Evolutionary conservation across 2,797 vertebrate species (phyloP).

Genomic region (Propithecus deckenii): DNA sequence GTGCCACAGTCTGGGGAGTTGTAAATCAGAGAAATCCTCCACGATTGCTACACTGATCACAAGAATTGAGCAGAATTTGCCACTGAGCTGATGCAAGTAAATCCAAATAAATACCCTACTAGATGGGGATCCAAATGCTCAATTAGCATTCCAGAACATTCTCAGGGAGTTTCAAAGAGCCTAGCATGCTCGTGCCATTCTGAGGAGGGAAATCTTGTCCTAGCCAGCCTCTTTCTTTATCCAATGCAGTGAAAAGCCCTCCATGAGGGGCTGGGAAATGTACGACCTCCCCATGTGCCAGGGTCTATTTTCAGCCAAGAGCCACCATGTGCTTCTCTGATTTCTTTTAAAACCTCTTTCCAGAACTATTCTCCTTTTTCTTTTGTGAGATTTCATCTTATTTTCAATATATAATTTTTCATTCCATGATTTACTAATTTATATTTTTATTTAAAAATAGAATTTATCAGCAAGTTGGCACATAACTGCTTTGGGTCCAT

Average conservation of each 20-base stretch:
- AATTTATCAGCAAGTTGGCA: constrained; percentile 69
- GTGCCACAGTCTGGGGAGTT: not conserved
- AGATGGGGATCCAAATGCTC: constrained; percentile 45
- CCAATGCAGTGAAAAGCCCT: constrained; percentile 46
- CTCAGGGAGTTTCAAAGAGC: constrained; percentile 58
- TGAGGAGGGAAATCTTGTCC: constrained; percentile 55
- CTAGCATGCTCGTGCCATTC: constrained; percentile 26
- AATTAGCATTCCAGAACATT: constrained; percentile 70
- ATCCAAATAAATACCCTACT: not conserved
- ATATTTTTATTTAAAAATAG: constrained; percentile 59
- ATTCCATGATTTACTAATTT: constrained; percentile 69
- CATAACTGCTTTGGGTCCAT: constrained; percentile 52
- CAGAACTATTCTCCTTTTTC: constrained; percentile 46
- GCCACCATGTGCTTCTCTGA: not conserved
- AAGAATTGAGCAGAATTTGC: constrained; percentile 27
- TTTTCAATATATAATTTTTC: constrained; percentile 62
- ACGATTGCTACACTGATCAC: not conserved
- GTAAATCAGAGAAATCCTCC: not conserved
- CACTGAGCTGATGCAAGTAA: not conserved
- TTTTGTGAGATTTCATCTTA: constrained; percentile 73
- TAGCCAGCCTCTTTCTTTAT: constrained; percentile 61
- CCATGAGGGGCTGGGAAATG: constrained; percentile 38
- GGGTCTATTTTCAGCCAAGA: constrained; percentile 65
- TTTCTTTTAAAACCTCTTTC: constrained; percentile 70
- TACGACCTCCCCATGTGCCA: not conserved